A percentile compares a stretch with the other conserved stretches of the same genome.
These are phyloP conservation scores for Eulacestoma nigropectus DNA, from an alignment of 2,113 vertebrate species.

Conservation along the genomic window DNA sequence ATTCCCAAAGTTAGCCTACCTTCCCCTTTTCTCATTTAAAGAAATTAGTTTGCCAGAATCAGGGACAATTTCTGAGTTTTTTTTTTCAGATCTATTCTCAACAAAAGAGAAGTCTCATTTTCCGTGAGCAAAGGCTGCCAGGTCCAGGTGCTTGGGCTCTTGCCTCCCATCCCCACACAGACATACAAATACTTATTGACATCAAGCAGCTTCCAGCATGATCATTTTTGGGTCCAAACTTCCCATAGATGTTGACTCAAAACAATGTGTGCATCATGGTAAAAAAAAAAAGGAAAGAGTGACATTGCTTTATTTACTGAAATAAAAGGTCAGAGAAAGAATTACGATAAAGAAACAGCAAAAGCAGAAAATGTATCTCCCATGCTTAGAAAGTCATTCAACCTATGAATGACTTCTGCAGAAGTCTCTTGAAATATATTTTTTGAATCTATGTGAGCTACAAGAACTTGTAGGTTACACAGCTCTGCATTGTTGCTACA, in stretches of 20 bases:
- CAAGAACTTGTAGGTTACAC: background rate
- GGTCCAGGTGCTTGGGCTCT: background rate
- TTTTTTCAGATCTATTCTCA: background rate
- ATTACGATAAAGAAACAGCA: background rate
- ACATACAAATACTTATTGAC: background rate
- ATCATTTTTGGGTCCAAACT: background rate
- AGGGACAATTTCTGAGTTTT: background rate
- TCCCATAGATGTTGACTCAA: background rate
- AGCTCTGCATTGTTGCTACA: background rate
- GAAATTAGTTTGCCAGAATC: background rate
- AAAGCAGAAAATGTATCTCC: background rate
- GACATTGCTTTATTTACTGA: background rate
- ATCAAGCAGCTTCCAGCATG: background rate
- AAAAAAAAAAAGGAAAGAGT: background rate
- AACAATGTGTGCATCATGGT: rapidly evolving
- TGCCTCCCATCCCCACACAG: background rate
- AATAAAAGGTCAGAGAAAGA: background rate
- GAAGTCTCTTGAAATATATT: background rate
- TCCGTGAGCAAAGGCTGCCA: rapidly evolving
- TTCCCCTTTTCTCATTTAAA: background rate
- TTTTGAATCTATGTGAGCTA: background rate
- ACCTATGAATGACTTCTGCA: background rate
- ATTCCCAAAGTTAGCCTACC: background rate
- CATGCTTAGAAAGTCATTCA: background rate
- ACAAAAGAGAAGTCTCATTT: background rate